Base-by-base conservation (phyloP, 2,113 vertebrate genomes). In the Nematolebias whitei region DNA sequence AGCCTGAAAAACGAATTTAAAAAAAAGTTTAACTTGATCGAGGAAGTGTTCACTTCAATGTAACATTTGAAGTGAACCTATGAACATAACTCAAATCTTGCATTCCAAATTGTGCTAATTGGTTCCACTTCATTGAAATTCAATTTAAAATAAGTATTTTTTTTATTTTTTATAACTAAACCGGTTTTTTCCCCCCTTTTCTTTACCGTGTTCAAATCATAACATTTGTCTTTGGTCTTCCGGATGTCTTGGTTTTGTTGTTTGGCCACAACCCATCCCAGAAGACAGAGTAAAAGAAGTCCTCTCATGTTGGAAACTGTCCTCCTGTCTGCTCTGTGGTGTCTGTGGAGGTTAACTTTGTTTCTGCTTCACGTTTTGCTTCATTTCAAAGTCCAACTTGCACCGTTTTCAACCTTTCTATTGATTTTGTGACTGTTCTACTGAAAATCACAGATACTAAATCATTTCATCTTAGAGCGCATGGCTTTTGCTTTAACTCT, bases 281-380 rank as follows among this genome's bases (percentile, higher is more conserved):
- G 2, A 12, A 85, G 16, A 49, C 70, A 71, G 19, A 80, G 23
- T 2, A 85, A 13, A 12, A 26, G 2, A 2, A 85, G 15, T 4
- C 35, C 63, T 50, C 62, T 66, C 79, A 85, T 82, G 14, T 12
- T 79, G 20, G 44, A 3, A 3, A 8, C 11, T 12, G 32, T 15
- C 20, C 8, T 22, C 6, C 12, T n/a, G 13, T 47, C 35, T 48
- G 39, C 12, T 59, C 58, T 59, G 58, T 47, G 45, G 19, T 6
- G 5, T 15, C 41, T 1, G 1, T 26, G 9, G 35, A 5, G 35
- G 66, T 51, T 66, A 66, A 56, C 53, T 61, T 18, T 22, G 19
- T 23, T 11, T 20, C 18, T 19, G 45, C 45, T 20, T 22, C 47
- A 12, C n/a, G 12, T 23, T n/a, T 20, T 11, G 11, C 8, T 12